A percentile compares a stretch with the other conserved stretches of the same genome.
Conservation (phyloP, 2,113 vertebrate genomes). For the Psilopsiagon aurifrons region DNA sequence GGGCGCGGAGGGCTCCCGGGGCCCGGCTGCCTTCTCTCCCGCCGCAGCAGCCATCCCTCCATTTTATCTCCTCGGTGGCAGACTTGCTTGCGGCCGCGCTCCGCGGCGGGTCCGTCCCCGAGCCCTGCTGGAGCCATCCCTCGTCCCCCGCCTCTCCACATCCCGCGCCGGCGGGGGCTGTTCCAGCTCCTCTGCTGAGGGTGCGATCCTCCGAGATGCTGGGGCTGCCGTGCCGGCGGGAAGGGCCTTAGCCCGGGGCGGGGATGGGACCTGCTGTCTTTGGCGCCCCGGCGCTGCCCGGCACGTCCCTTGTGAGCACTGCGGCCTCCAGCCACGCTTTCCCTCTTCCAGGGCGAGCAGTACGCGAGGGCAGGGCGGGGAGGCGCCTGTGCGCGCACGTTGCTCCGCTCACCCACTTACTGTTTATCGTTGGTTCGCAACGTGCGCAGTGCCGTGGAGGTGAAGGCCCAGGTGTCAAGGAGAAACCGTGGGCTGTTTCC, state of each 20-base stretch:
- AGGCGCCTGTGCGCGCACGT: accelerated
- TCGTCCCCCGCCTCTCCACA: too few species aligned
- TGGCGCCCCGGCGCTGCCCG: too few species aligned
- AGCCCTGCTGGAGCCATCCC: neutral
- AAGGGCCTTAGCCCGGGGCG: neutral
- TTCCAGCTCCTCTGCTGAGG: neutral
- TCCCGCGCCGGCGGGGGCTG: too few species aligned
- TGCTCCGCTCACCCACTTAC: neutral
- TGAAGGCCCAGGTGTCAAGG: neutral
- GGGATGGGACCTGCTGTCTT: neutral
- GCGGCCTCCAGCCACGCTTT: accelerated
- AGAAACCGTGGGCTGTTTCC: neutral
- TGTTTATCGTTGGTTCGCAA: neutral
- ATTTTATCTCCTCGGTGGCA: neutral
- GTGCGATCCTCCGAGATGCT: neutral
- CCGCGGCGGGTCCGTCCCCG: neutral
- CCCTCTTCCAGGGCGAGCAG: too few species aligned
- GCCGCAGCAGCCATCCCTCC: neutral
- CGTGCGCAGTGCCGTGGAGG: accelerated
- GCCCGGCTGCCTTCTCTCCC: neutral
- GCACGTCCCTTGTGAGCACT: neutral
- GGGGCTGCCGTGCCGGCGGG: neutral
- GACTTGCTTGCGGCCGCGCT: neutral
- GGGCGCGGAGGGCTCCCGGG: neutral
- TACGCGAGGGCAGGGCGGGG: too few species aligned